Percentiles rank a stretch among this genome's conserved stretches.
Evolutionary conservation across 2,888 invertebrate genomes (phyloP).

Genomic region (Rhopalosiphum nymphaeae): DNA sequence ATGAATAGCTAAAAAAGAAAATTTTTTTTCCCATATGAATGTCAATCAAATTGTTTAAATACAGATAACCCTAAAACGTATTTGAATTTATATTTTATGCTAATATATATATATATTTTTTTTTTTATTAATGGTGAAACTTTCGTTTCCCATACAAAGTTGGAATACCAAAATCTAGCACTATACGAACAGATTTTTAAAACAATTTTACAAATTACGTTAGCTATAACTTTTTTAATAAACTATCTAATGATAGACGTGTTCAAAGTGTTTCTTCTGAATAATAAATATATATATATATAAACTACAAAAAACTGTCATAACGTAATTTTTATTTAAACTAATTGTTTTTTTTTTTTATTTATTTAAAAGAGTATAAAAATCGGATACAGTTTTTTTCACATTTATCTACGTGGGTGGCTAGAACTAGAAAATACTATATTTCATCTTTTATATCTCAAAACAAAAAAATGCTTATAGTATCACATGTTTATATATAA

Average conservation of each 20-base stretch:
- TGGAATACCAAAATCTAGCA: slow-evolving; percentile 34
- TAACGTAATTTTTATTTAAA: not conserved
- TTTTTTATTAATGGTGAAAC: slow-evolving; percentile 21
- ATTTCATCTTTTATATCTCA: not conserved
- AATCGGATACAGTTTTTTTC: not conserved
- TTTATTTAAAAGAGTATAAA: not conserved
- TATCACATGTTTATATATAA: not conserved
- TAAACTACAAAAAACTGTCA: slow-evolving; percentile 1
- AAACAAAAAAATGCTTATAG: not conserved
- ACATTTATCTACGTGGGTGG: not conserved
- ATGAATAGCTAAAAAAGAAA: not conserved
- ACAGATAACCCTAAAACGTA: not conserved
- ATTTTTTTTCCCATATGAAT: not conserved
- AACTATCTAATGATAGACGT: not conserved
- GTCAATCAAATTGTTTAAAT: not conserved
- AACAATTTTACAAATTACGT: not conserved
- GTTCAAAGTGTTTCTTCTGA: slow-evolving; percentile 3
- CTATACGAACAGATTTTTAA: not conserved
- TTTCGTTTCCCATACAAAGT: not conserved
- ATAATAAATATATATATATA: not conserved
- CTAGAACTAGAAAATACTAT: not conserved
- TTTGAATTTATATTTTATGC: not conserved
- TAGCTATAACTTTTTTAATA: slow-evolving; percentile 41
- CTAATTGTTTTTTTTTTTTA: not conserved
- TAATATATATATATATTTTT: not conserved